Conservation (phyloP, 2,113 vertebrate genomes). For the Oplegnathus fasciatus region DNA sequence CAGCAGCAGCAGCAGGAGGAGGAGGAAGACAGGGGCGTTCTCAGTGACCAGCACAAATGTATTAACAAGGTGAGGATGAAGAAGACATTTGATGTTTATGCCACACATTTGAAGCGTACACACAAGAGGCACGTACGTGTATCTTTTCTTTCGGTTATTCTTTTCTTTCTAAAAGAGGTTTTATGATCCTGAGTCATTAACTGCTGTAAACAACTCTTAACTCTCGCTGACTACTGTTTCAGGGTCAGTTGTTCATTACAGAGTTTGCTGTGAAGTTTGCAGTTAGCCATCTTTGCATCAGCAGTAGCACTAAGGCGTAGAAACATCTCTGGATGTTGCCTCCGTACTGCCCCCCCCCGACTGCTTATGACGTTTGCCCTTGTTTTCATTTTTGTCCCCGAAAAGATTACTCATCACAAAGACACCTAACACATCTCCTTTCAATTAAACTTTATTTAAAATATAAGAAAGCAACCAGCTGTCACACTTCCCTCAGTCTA, state of each 20-base stretch:
- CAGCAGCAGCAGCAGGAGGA: conserved; percentile 55
- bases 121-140: conserved; percentile 26
- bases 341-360: not conserved
- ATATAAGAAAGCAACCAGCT: no score
- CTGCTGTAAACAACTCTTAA: not conserved
- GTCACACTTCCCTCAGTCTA: not conserved
- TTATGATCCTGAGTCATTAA: not conserved
- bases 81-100: conserved; percentile 20
- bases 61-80: conserved; percentile 93
- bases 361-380: not conserved
- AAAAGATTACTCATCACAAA: not conserved
- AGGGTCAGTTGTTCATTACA: not conserved
- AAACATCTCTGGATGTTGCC: conserved; percentile 15
- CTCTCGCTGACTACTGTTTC: conserved; percentile 2
- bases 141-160: not conserved
- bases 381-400: not conserved
- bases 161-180: not conserved
- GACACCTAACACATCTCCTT: not conserved
- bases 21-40: conserved; percentile 88
- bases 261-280: not conserved
- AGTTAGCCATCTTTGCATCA: conserved; percentile 1
- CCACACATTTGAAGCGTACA: conserved; percentile 31
- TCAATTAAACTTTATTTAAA: not conserved
- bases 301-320: not conserved
- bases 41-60: conserved; percentile 98